Conservation (phyloP, 2,113 vertebrate species). For the Pedetes capensis region DNA sequence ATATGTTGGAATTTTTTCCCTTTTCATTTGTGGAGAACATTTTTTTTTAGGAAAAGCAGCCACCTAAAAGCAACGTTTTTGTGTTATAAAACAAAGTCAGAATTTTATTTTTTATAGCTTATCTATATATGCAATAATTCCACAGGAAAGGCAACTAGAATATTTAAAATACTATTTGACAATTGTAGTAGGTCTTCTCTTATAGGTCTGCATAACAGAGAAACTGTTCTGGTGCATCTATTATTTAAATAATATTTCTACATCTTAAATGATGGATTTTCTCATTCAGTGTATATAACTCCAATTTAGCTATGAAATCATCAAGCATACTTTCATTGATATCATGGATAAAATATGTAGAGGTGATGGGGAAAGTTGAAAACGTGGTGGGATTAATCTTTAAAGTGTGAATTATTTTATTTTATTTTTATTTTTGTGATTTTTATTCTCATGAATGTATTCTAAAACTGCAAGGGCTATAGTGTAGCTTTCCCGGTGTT, state of each 20-base stretch:
- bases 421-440: not conserved
- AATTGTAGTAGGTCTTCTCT: not conserved
- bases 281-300: not conserved
- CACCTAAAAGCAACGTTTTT: not conserved
- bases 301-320: not conserved
- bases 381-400: not conserved
- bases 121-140: not conserved
- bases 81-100: not conserved
- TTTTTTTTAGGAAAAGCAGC: not conserved
- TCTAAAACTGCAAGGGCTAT: not conserved
- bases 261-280: not conserved
- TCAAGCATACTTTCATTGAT: not conserved
- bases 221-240: not conserved
- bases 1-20: slow-evolving; percentile 55
- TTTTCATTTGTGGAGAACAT: slow-evolving; percentile 19
- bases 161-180: not conserved
- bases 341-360: not conserved
- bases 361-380: not conserved
- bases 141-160: not conserved
- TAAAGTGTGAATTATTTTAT: not conserved
- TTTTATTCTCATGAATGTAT: not conserved
- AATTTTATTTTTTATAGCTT: not conserved
- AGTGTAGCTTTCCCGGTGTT: not conserved
- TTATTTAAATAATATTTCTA: not conserved
- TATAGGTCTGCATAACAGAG: not conserved